Percentiles rank a stretch among this genome's conserved stretches.
phyloP scores from a whole-genome alignment of 2,797 vertebrate species.

The Cyclura pinguis region DNA sequence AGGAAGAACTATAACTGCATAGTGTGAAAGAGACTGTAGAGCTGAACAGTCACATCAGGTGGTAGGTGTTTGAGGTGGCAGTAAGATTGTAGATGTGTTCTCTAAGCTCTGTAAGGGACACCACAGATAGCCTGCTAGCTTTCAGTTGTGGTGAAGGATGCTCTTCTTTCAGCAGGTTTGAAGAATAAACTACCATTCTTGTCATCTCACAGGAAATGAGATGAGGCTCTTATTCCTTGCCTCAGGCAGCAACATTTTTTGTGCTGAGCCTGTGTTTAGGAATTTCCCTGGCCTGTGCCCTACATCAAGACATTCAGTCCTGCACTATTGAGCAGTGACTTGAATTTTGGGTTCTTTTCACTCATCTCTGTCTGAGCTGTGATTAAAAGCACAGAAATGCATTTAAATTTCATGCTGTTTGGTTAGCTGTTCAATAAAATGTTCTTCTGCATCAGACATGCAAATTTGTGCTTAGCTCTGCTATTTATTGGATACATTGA shows the following conservation, averaged over 20 bases:
- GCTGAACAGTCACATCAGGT: too few species aligned
- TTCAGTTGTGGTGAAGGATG: background rate
- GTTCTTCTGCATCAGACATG: slow-evolving; percentile 1
- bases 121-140: too few species aligned
- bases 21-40: too few species aligned
- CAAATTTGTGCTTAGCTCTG: slow-evolving; percentile 1
- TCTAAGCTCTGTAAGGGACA: too few species aligned
- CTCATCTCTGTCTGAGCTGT: background rate
- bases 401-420: background rate
- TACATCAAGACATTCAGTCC: background rate
- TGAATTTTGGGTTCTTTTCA: background rate
- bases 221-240: background rate
- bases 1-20: too few species aligned
- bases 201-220: background rate
- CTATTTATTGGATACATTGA: background rate
- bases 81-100: too few species aligned
- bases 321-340: background rate
- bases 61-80: too few species aligned
- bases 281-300: background rate
- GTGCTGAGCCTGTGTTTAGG: background rate
- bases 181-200: background rate
- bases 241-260: background rate
- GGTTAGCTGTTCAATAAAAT: background rate
- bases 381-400: background rate
- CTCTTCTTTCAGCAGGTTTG: background rate